phyloP scores from a whole-genome alignment of 2,113 vertebrate species.

The Rutilus rutilus region DNA sequence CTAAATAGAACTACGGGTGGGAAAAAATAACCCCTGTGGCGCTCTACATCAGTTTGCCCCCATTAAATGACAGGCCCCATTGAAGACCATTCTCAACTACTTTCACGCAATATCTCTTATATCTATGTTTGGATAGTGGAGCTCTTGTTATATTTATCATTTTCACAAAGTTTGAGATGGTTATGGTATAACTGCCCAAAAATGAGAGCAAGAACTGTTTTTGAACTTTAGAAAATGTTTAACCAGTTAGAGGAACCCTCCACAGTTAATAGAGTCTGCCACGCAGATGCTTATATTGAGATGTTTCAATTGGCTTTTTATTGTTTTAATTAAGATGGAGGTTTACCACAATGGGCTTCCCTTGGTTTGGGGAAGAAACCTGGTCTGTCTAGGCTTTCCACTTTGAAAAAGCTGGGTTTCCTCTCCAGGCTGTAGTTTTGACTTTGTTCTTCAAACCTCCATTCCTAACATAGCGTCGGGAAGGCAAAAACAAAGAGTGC shows the following conservation, averaged over 20 bases:
- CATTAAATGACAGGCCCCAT: conserved; percentile 42
- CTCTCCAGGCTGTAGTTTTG: conserved; percentile 30
- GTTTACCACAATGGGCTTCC: conserved; percentile 63
- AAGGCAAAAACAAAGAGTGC: not conserved
- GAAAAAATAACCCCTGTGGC: conserved; percentile 48
- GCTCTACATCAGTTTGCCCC: conserved; percentile 29
- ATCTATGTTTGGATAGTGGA: not conserved
- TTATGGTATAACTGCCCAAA: not conserved
- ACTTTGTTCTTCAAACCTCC: conserved; percentile 44
- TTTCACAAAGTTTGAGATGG: not conserved
- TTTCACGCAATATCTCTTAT: conserved; percentile 3
- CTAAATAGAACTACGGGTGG: conserved; percentile 52
- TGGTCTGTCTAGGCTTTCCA: conserved; percentile 47
- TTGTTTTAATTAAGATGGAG: conserved; percentile 62
- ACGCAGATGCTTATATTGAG: conserved; percentile 56
- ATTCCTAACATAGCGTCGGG: conserved; percentile 13
- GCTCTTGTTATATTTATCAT: not conserved
- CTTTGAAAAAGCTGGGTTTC: conserved; percentile 52
- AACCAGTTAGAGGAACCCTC: conserved; percentile 31
- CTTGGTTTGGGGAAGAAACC: conserved; percentile 56
- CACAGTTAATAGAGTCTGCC: conserved; percentile 57
- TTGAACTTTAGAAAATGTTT: conserved; percentile 35
- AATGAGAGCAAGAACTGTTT: conserved; percentile 14
- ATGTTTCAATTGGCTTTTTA: conserved; percentile 62
- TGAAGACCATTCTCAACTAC: conserved; percentile 10